phyloP scores from a whole-genome alignment of 2,888 invertebrate genomes.

The Tortrix viridana region DNA sequence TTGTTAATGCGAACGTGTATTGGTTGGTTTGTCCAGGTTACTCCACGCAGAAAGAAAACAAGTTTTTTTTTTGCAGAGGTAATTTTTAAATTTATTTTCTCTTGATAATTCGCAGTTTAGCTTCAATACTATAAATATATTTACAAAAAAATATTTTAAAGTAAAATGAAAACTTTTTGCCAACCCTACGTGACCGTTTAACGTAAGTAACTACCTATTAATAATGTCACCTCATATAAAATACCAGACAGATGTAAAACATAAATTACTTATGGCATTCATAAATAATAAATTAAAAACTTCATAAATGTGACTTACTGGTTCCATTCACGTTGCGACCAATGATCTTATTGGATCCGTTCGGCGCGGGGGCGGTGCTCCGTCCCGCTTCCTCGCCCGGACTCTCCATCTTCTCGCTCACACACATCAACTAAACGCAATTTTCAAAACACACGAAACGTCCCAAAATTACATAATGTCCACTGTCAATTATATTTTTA shows the following conservation, averaged over 20 bases:
- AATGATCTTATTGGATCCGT: slow-evolving; percentile 85
- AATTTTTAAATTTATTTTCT: too few species aligned
- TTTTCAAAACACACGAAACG: slow-evolving; percentile 63
- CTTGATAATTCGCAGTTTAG: too few species aligned
- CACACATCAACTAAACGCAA: slow-evolving; percentile 66
- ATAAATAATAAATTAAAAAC: slow-evolving; percentile 25
- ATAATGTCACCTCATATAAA: slow-evolving; percentile 11
- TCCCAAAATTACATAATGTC: slow-evolving; percentile 56
- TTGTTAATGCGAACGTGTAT: too few species aligned
- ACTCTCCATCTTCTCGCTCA: slow-evolving; percentile 79
- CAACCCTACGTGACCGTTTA: background rate
- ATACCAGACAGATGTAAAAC: slow-evolving; percentile 18
- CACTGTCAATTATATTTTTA: background rate
- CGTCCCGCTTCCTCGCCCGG: slow-evolving; percentile 80
- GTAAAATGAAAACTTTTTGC: background rate
- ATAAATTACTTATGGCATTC: slow-evolving; percentile 27
- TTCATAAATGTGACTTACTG: slow-evolving; percentile 76
- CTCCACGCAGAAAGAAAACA: too few species aligned
- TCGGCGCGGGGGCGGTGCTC: slow-evolving; percentile 73
- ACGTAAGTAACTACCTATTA: slow-evolving; percentile 2
- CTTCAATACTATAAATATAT: too few species aligned
- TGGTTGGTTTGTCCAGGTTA: too few species aligned
- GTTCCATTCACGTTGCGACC: slow-evolving; percentile 87
- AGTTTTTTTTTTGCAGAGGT: too few species aligned
- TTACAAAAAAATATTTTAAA: background rate